Base-by-base conservation (phyloP, 2,888 invertebrate genomes). In the Diogma glabrata region DNA sequence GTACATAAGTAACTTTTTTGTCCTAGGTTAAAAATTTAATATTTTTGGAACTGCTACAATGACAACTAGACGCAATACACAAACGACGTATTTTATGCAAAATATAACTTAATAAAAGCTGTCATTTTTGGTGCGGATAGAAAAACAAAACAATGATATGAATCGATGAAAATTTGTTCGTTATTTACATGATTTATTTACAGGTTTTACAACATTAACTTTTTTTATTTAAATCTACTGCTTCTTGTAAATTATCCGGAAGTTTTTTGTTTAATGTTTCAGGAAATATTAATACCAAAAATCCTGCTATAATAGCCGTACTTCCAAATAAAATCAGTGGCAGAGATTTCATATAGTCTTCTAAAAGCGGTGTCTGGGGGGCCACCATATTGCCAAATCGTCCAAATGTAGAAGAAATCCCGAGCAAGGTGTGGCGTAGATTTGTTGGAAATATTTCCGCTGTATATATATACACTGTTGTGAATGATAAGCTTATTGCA, bases 401-500 rank as follows among this genome's bases (percentile, higher is more conserved):
- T 40, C 84, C 84, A 57, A 81, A 74, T 71, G 83, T 81, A 47
- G 82, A 82, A 66, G 81, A 81, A 48, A 79, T 73, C 5, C 81
- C 79, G 47, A 84, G 72, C 57, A 82, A 72, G 16, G 81, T 79
- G 60, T 79, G 78, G 51, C 84, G 75, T 50, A 77, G 69, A 54
- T 71, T 72, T 46, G 84, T 85, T 9, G 84, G 84, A 65, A 82
- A 84, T 66, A 84, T 72, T 68, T 85, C 84, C 33, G 82, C 75
- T 30, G 83, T 81, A 65, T 76, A 79, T 61, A 82, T 75, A 67
- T 82, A 82, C 57, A 82, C 65, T 14, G 79, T 75, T 62, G 79
- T 77, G 65, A 81, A 82, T 23, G 82, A 77, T 60, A 78, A 75
- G 47, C 82, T 77, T 53, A 81, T 80, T 45, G 77, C 73, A 61